Evolutionary conservation across 2,113 vertebrate species (phyloP).

Genomic region (Noturus placidus): DNA sequence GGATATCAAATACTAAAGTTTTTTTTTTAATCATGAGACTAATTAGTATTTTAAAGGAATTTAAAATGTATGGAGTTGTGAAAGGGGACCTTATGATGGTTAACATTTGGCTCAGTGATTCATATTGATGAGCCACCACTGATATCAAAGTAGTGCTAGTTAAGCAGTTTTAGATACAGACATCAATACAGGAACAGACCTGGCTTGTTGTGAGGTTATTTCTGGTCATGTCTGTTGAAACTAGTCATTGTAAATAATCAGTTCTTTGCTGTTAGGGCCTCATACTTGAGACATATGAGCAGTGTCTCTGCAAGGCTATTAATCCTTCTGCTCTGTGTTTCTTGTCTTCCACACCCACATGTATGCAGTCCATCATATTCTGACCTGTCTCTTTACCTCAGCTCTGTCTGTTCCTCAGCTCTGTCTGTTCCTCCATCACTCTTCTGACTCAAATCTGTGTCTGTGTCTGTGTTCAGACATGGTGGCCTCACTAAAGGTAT

Average conservation of each 20-base stretch:
- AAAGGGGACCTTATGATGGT: neutral
- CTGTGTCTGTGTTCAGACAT: conserved; percentile 1
- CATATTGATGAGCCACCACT: neutral
- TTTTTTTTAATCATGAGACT: neutral
- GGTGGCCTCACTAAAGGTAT: conserved; percentile 10
- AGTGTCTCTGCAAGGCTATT: neutral
- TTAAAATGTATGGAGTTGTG: neutral
- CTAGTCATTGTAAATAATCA: neutral
- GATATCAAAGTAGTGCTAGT: neutral
- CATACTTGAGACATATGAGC: neutral
- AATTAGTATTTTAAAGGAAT: neutral
- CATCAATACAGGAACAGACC: neutral
- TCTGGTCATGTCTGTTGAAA: conserved; percentile 9
- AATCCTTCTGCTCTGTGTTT: conserved; percentile 31
- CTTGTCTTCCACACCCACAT: conserved; percentile 24
- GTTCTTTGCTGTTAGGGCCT: neutral
- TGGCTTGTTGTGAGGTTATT: neutral
- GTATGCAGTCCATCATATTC: conserved; percentile 26
- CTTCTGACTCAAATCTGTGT: neutral
- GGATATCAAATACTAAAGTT: neutral
- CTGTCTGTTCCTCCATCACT: neutral
- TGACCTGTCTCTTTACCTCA: conserved; percentile 12
- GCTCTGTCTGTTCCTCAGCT: neutral
- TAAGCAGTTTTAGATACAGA: neutral
- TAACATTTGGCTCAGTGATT: too few species aligned